These are phyloP conservation scores for Drosophila nikananu DNA, from an alignment of 1,140 invertebrate species.

Conservation along the genomic window DNA sequence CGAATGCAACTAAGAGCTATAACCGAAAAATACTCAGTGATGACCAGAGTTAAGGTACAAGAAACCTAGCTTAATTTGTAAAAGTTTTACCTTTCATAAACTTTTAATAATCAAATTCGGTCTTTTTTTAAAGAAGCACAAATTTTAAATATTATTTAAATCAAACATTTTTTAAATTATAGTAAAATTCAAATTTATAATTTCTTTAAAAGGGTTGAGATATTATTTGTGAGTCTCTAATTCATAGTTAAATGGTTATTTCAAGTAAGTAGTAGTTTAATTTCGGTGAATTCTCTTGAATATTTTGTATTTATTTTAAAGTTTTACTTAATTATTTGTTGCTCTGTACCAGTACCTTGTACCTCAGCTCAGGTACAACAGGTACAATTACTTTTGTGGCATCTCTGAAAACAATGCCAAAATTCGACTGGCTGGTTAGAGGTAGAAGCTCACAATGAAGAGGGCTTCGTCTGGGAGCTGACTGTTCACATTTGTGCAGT, in stretches of 20 bases:
- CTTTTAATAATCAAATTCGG: too few species aligned
- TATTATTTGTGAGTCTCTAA: too few species aligned
- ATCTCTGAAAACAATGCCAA: conserved; percentile 37
- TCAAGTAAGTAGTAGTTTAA: too few species aligned
- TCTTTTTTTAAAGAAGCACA: neutral
- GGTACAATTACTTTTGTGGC: neutral
- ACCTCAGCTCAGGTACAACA: neutral
- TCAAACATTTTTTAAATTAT: too few species aligned
- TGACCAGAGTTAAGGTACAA: neutral
- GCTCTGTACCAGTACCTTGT: neutral
- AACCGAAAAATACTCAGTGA: conserved; percentile 18
- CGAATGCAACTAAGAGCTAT: conserved; percentile 62
- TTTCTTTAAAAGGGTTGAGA: too few species aligned
- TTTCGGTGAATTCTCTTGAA: too few species aligned
- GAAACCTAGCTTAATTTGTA: accelerated
- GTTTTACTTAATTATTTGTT: neutral
- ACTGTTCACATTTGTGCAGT: conserved; percentile 77
- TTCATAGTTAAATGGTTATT: too few species aligned
- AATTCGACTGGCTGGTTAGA: conserved; percentile 6
- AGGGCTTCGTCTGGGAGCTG: conserved; percentile 18
- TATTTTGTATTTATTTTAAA: neutral
- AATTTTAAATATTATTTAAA: too few species aligned
- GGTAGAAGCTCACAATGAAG: neutral
- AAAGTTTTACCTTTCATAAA: neutral
- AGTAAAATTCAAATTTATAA: neutral